Evolutionary conservation across 2,888 invertebrate species (phyloP).

Genomic region (Alloplasta piceator): DNA sequence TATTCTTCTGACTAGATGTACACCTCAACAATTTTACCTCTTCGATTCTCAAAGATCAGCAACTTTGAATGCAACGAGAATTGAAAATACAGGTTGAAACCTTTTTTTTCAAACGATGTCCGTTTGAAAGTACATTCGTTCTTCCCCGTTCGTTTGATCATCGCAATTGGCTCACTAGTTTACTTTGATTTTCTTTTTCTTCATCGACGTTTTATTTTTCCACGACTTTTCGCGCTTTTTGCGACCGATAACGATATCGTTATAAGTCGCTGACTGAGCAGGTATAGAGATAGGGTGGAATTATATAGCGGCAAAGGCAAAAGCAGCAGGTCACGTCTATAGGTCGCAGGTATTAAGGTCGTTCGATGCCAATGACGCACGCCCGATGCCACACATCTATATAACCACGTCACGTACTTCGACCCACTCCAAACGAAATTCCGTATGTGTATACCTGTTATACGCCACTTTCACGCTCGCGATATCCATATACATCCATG

Average conservation of each 20-base stretch:
- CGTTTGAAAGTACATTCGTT: too few relatives aligned
- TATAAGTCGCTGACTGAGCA: background rate
- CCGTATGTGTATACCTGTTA: background rate
- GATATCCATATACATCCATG: slow-evolving; percentile 13
- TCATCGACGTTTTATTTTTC: background rate
- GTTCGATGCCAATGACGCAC: slow-evolving; percentile 67
- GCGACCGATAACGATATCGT: slow-evolving; percentile 46
- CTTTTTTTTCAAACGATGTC: too few relatives aligned
- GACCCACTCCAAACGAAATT: slow-evolving; percentile 49
- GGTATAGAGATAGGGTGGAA: slow-evolving; percentile 17
- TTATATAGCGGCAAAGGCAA: slow-evolving; percentile 37
- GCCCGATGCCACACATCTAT: slow-evolving; percentile 46
- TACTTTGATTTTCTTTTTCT: background rate
- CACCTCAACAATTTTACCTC: too few relatives aligned
- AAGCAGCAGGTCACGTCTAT: slow-evolving; percentile 64
- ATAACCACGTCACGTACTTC: slow-evolving; percentile 57
- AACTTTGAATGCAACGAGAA: too few relatives aligned
- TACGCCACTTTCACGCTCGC: slow-evolving; percentile 46
- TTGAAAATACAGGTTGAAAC: too few relatives aligned
- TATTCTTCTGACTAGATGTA: too few relatives aligned
- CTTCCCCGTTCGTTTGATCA: too few relatives aligned
- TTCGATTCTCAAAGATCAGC: too few relatives aligned
- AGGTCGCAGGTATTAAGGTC: slow-evolving; percentile 69
- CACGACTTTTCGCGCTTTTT: background rate
- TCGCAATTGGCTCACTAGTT: too few relatives aligned